Base-by-base conservation (phyloP, 2,888 invertebrate species). In the Phrixothrix hirtus region DNA sequence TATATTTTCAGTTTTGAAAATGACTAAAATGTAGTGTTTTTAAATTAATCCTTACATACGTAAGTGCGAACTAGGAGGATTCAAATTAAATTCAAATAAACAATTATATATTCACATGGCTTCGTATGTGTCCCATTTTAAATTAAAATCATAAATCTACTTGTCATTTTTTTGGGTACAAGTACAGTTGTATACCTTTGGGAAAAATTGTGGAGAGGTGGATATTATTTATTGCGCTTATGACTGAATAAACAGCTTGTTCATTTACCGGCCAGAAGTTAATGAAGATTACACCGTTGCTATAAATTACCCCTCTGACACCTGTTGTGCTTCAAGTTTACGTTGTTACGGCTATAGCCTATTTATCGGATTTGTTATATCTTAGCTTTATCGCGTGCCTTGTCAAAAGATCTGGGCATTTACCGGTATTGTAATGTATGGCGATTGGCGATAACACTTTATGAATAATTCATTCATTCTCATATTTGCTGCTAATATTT, bases 281-380 rank as follows among this genome's bases (percentile, higher is more conserved):
- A 62, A 63, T 64, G 64, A 64, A 64, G 64, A 61, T 63, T 63
- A 57, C 61, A 58, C 58, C 46, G 57, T 59, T 54, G 58, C 52
- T 49, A 62, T 63, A 63, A 64, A 64, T 64, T 60, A 63, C 55
- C 43, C 43, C 47, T 42, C 61, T 60, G 61, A 61, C 63, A 63
- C 61, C 64, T 63, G 62, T 63, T 63, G 64, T 54, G 56, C 51
- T 38, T 43, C 46, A 45, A 45, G 54, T 57, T 57, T 48, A 15
- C 44, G 31, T 38, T 35, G 38, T 38, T 46, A 37, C 41, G n/a
- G 39, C 21, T 37, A 46, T 35, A 41, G 37, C n/a, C 26, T 25
- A 57, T 54, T 55, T 52, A 56, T 21, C 31, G 36, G 39, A 46
- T 53, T 50, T 42, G 39, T 31, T 34, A 49, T 49, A 56, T 58